These are phyloP conservation scores for Oriolus oriolus DNA, from an alignment of 2,113 vertebrate genomes.

Conservation along the genomic window DNA sequence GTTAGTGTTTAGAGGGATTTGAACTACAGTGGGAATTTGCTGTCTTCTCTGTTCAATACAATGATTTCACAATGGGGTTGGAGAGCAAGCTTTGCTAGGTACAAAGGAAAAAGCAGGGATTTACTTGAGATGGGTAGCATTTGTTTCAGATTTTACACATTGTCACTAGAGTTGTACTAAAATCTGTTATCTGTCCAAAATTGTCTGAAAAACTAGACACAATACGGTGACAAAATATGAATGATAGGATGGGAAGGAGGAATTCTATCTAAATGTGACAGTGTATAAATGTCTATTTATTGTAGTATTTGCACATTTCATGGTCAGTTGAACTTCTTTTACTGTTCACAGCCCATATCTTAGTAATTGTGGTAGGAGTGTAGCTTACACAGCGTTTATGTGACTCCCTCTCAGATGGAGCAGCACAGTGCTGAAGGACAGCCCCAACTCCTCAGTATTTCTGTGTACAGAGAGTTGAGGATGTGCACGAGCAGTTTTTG, in stretches of 20 bases:
- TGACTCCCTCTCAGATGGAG: not conserved
- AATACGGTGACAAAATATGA: not conserved
- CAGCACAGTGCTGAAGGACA: not conserved
- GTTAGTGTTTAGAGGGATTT: constrained; percentile 1
- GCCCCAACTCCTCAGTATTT: not conserved
- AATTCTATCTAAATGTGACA: not conserved
- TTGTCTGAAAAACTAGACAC: not conserved
- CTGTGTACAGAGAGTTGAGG: not conserved
- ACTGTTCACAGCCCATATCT: not conserved
- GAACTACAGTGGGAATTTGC: not conserved
- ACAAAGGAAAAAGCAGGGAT: not conserved
- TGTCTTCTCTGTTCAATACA: not conserved
- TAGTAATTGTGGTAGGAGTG: not conserved
- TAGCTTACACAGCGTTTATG: not conserved
- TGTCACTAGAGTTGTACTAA: not conserved
- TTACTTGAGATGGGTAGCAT: not conserved
- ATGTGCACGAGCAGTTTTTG: not conserved
- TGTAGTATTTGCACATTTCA: constrained; percentile 2
- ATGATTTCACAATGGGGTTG: fast-evolving
- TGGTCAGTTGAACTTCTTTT: not conserved
- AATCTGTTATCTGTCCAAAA: not conserved
- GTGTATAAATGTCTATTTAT: not conserved
- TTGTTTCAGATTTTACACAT: not conserved
- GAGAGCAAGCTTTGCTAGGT: not conserved
- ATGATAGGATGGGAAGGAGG: not conserved